Evolutionary conservation across 2,888 invertebrate species (phyloP).

Genomic region (Chrysolina haemoptera): DNA sequence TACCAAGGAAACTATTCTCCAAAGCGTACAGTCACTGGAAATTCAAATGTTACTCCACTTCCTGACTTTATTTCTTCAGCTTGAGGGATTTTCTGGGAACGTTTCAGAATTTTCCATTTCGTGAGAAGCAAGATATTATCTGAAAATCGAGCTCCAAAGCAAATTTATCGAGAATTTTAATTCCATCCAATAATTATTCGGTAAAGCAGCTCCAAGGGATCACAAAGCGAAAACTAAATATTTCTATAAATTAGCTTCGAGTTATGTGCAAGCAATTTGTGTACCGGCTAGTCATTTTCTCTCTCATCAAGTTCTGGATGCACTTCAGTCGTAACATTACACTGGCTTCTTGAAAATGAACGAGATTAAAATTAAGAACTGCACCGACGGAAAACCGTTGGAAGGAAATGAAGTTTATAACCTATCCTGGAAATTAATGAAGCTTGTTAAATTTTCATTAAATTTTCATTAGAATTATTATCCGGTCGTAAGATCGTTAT

Average conservation of each 20-base stretch:
- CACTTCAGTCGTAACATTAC: not conserved
- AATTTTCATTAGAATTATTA: constrained; percentile 57
- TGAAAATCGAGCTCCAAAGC: too few relatives aligned
- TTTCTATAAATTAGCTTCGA: not conserved
- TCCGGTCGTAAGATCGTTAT: constrained; percentile 52
- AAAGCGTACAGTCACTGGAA: too few relatives aligned
- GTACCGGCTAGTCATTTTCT: not conserved
- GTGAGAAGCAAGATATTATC: too few relatives aligned
- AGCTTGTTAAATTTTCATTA: constrained; percentile 54
- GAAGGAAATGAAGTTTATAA: constrained; percentile 40
- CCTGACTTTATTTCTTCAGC: too few relatives aligned
- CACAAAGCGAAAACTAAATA: not conserved
- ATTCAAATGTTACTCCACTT: too few relatives aligned
- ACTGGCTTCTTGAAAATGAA: constrained; percentile 9
- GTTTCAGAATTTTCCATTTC: too few relatives aligned
- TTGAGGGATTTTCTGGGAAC: too few relatives aligned
- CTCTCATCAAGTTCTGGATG: constrained; percentile 1
- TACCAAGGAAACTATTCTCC: too few relatives aligned
- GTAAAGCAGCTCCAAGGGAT: not conserved
- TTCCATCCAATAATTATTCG: not conserved
- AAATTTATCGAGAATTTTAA: not conserved
- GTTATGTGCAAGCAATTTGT: constrained; percentile 1
- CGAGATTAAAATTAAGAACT: constrained; percentile 23
- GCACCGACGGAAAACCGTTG: constrained; percentile 2
- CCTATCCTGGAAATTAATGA: constrained; percentile 47